Conservation (phyloP, 1,140 invertebrate genomes). For the Dreissena rostriformis region DNA sequence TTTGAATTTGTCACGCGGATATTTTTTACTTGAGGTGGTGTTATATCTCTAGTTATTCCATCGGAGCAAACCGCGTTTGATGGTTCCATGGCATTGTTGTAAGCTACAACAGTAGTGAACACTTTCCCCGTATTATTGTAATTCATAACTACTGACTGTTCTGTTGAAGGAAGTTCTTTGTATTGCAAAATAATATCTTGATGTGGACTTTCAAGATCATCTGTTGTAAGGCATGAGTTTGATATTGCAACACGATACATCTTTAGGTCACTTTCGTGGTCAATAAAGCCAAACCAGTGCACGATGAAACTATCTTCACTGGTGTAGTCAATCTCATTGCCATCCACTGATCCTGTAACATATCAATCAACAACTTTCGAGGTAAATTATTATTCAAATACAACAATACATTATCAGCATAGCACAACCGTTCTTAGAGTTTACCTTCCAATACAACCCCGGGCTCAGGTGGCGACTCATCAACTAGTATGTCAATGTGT, state of each 20-base stretch:
- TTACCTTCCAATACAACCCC: slow-evolving; percentile 61
- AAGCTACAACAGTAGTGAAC: slow-evolving; percentile 61
- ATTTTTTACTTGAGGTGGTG: slow-evolving; percentile 57
- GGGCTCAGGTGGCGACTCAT: slow-evolving; percentile 59
- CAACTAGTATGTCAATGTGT: slow-evolving; percentile 53
- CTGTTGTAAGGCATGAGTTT: slow-evolving; percentile 42
- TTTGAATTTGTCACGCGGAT: slow-evolving; percentile 29
- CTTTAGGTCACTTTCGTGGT: slow-evolving; percentile 66
- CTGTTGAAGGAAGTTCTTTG: not conserved
- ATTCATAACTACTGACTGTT: not conserved
- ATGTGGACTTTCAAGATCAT: slow-evolving; percentile 29
- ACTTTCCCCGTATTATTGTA: slow-evolving; percentile 34
- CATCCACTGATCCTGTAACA: slow-evolving; percentile 32
- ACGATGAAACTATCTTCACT: slow-evolving; percentile 40
- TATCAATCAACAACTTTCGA: not conserved
- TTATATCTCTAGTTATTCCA: slow-evolving; percentile 62
- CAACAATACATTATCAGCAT: no score
- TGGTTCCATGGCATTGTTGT: slow-evolving; percentile 63
- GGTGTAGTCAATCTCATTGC: slow-evolving; percentile 64
- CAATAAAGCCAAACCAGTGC: slow-evolving; percentile 65
- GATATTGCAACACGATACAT: slow-evolving; percentile 57
- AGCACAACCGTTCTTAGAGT: not conserved
- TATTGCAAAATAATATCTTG: not conserved
- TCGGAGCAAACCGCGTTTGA: slow-evolving; percentile 64
- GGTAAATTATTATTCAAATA: no score